phyloP scores from a whole-genome alignment of 2,113 vertebrate species.

The Erythrocercus mccallii region DNA sequence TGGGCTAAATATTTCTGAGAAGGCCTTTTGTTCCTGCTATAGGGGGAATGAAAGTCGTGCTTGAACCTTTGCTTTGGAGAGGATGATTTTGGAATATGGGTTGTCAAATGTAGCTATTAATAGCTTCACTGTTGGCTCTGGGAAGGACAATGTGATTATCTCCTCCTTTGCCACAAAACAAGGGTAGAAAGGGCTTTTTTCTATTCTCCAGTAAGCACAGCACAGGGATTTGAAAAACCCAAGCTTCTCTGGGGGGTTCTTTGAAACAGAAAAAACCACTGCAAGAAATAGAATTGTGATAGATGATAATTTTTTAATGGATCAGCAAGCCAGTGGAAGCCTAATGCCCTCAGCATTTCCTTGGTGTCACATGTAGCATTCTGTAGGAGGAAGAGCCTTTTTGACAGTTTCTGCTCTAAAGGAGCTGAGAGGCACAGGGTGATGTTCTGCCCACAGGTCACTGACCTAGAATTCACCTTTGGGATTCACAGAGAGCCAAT shows the following conservation, averaged over 20 bases:
- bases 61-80: neutral
- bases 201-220: neutral
- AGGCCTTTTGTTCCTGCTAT: neutral
- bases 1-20: constrained; percentile 27
- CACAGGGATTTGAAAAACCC: neutral
- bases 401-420: neutral
- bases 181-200: neutral
- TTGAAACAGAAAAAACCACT: neutral
- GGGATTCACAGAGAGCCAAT: neutral
- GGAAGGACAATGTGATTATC: neutral
- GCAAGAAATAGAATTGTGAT: neutral
- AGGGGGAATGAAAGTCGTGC: constrained; percentile 10
- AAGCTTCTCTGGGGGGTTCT: neutral
- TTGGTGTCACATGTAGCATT: neutral
- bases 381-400: neutral
- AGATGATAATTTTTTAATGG: neutral
- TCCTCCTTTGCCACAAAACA: neutral
- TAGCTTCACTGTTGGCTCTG: neutral
- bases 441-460: neutral
- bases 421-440: neutral
- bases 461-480: neutral
- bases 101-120: neutral
- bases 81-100: neutral
- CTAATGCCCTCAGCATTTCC: neutral
- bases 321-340: neutral